Evolutionary conservation across 2,888 invertebrate species (phyloP).

Genomic region (Pollenia amentaria): DNA sequence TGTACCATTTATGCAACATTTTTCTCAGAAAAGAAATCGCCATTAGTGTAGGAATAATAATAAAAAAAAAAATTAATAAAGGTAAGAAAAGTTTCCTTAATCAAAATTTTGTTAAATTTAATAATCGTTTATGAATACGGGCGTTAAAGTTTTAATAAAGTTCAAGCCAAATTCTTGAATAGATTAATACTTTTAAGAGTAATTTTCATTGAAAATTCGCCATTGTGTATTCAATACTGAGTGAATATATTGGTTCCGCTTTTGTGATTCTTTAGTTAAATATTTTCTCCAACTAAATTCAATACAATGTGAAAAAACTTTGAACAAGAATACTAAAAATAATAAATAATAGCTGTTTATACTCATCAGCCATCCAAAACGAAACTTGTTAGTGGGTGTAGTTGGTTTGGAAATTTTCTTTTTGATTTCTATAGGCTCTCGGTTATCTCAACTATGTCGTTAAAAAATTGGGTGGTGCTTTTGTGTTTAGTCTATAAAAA

Average conservation of each 20-base stretch:
- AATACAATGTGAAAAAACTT: not conserved
- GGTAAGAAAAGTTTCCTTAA: too few relatives aligned
- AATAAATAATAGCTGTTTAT: not conserved
- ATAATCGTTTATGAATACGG: too few relatives aligned
- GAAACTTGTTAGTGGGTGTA: constrained; percentile 46
- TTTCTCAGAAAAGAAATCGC: too few relatives aligned
- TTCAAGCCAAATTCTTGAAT: too few relatives aligned
- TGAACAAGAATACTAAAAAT: constrained; percentile 2
- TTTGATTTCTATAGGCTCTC: constrained; percentile 64
- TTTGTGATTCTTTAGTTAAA: constrained; percentile 25
- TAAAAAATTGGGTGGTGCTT: constrained; percentile 68
- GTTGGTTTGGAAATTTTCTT: constrained; percentile 53
- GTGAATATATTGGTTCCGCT: constrained; percentile 41
- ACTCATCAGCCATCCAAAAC: constrained; percentile 34
- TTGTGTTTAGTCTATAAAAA: not conserved
- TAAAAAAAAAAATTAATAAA: too few relatives aligned
- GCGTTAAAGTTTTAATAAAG: too few relatives aligned
- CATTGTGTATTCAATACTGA: not conserved
- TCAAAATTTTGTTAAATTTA: too few relatives aligned
- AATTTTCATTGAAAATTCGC: constrained; percentile 14
- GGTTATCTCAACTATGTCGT: constrained; percentile 4
- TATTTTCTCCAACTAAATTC: constrained; percentile 18
- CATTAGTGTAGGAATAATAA: too few relatives aligned
- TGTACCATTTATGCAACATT: too few relatives aligned
- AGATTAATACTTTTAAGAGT: too few relatives aligned